Percentiles rank a stretch among this genome's conserved stretches.
phyloP scores from a whole-genome alignment of 2,797 vertebrate species.

The Smutsia gigantea region DNA sequence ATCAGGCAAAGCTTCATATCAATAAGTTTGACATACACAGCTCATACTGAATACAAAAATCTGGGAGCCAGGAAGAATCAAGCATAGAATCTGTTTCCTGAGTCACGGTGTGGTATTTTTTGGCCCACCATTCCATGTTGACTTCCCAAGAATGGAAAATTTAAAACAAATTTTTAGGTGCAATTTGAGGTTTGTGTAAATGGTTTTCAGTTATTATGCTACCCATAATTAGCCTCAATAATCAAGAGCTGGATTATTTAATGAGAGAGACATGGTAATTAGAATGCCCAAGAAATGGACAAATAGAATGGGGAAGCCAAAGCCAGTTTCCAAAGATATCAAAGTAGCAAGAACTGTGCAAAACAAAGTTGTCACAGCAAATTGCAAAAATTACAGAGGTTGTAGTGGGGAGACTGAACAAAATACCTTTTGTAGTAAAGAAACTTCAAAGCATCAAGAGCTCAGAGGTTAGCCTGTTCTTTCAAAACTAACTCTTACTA shows the following conservation, averaged over 20 bases:
- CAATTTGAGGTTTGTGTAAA: slow-evolving; percentile 55
- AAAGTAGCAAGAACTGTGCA: slow-evolving; percentile 31
- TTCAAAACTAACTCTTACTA: slow-evolving; percentile 45
- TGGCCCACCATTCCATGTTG: not conserved
- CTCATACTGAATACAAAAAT: slow-evolving; percentile 25
- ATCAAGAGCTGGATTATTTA: slow-evolving; percentile 55
- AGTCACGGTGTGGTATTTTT: not conserved
- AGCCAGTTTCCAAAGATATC: slow-evolving; percentile 54
- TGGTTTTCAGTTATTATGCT: slow-evolving; percentile 43
- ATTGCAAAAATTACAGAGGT: slow-evolving; percentile 57
- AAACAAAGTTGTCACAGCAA: slow-evolving; percentile 42
- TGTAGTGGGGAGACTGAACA: not conserved
- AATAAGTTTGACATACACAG: not conserved
- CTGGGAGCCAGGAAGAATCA: not conserved
- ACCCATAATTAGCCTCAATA: slow-evolving; percentile 51
- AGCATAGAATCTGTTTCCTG: not conserved
- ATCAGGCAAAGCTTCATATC: not conserved
- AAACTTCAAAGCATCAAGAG: slow-evolving; percentile 27
- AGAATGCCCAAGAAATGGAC: slow-evolving; percentile 45
- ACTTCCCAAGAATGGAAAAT: slow-evolving; percentile 35
- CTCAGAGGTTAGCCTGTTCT: slow-evolving; percentile 8
- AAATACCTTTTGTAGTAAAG: slow-evolving; percentile 48
- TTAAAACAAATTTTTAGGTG: slow-evolving; percentile 60
- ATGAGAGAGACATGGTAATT: slow-evolving; percentile 39
- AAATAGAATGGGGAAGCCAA: slow-evolving; percentile 42